Evolutionary conservation across 2,888 invertebrate genomes (phyloP), one percentile per base, ranked within the genome.

Genomic region (Ferrisia virgata): DNA sequence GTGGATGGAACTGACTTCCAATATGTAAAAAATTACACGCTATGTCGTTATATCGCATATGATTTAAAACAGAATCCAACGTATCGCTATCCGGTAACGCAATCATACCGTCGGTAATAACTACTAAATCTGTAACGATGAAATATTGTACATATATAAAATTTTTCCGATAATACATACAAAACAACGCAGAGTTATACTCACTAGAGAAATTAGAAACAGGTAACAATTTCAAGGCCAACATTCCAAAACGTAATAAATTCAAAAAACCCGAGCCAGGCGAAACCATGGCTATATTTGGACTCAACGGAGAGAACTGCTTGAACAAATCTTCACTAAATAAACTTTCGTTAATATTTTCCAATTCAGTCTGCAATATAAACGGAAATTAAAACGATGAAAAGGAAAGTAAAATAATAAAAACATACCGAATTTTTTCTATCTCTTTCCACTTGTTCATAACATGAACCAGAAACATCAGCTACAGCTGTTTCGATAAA

Each of bases 11-110:
- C 58, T 90, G 89, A 86, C 91, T 91, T 69, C 93, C 93, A 25
- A 94, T 91, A 88, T 93, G 93, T 85, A 95, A 89, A 89, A 95
- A 94, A 80, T 94, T 94, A 87, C 94, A 93, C 11, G 93, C 91
- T 85, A 94, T 92, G 64, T 93, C 93, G 87, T 92, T 92, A 87
- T 92, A 92, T 86, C 94, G 91, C 83, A 95, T 89, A 88, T 94
- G 94, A 85, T 92, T 91, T 86, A 95, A 89, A 36, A 94, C 89
- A 5, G 92, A 91, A 87, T 95, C 94, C 88, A 94, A 90, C 86
- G 93, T 91, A 86, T 91, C 91, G n/a, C 92, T 91, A 88, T 94
- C 94, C 3, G 94, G 93, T 86, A 93, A 91, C 84, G 91, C 91
- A 76, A 93, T 91, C 85, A 94, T 92, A 13, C 94, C 94, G 89